Evolutionary conservation across 2,797 vertebrate species (phyloP).

Genomic region (Cheirogaleus major): DNA sequence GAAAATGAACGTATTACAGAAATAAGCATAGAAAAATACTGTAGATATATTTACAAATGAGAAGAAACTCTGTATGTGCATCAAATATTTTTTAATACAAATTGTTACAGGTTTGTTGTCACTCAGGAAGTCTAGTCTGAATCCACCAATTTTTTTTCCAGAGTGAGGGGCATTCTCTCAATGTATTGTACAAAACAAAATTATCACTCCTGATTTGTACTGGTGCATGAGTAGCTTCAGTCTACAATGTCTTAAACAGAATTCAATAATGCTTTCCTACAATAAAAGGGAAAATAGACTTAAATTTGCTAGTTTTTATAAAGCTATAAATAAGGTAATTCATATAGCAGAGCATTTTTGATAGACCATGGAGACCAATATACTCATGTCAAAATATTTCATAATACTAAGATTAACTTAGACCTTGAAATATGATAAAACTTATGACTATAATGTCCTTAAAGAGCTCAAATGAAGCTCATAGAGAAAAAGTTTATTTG

Average conservation of each 20-base stretch:
- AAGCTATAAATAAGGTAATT: conserved; percentile 33
- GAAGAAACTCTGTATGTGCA: background rate
- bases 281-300: background rate
- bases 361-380: background rate
- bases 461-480: background rate
- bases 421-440: conserved; percentile 28
- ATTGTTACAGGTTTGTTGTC: background rate
- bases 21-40: background rate
- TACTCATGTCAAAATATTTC: conserved; percentile 29
- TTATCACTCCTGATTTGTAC: background rate
- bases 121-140: background rate
- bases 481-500: background rate
- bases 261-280: conserved; percentile 4
- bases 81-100: conserved; percentile 29
- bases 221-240: background rate
- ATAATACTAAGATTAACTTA: conserved; percentile 29
- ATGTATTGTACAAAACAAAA: background rate
- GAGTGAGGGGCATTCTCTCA: background rate
- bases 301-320: conserved; percentile 25
- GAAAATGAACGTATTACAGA: background rate
- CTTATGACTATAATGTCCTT: background rate
- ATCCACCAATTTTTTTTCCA: background rate
- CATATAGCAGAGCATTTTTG: background rate
- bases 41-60: background rate
- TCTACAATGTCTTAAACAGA: conserved; percentile 28